phyloP scores from a whole-genome alignment of 1,140 invertebrate genomes.

The Brachionus manjavacas region DNA sequence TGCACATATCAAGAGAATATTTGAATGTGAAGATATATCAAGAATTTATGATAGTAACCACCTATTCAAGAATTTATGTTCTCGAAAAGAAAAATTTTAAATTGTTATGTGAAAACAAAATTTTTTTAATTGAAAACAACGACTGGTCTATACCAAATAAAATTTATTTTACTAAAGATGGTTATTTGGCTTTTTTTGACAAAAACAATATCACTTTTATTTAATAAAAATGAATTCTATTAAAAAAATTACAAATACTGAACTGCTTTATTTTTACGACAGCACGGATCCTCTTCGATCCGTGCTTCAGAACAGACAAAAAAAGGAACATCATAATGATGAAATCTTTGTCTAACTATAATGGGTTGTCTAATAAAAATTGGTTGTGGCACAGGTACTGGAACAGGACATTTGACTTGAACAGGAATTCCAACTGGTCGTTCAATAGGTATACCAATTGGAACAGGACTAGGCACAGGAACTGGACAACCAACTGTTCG shows the following conservation, averaged over 20 bases:
- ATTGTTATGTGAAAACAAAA: neutral
- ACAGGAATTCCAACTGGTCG: neutral
- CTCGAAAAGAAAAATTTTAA: neutral
- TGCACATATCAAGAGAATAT: neutral
- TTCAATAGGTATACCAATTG: neutral
- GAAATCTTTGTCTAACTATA: neutral
- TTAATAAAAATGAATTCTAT: neutral
- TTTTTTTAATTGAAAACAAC: neutral
- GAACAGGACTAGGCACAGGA: neutral
- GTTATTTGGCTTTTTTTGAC: slow-evolving; percentile 17
- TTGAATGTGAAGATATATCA: neutral
- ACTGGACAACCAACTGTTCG: neutral
- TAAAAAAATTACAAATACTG: neutral
- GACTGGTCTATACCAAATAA: neutral
- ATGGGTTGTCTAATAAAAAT: neutral
- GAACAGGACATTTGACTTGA: neutral
- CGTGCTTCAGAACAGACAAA: neutral
- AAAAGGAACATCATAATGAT: neutral
- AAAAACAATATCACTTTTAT: neutral
- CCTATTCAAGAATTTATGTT: slow-evolving; percentile 3
- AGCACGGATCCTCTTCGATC: neutral
- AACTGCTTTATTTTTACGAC: neutral
- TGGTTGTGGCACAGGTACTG: slow-evolving; percentile 12
- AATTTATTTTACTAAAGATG: neutral
- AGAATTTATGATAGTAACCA: slow-evolving; percentile 3